Evolutionary conservation across 1,140 invertebrate genomes (phyloP).

Genomic region (Drosophila mojavensis): DNA sequence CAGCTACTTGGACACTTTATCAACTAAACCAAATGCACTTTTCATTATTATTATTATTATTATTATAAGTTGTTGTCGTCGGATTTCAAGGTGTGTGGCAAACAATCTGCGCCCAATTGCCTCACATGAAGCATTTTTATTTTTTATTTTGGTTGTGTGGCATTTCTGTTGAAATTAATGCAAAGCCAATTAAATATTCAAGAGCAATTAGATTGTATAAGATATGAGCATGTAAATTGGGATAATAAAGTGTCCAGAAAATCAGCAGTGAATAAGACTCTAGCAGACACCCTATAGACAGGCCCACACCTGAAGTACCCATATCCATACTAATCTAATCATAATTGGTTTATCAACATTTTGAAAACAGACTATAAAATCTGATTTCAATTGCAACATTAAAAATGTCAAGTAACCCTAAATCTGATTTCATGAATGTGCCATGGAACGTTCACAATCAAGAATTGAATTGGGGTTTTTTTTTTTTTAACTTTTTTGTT

Average conservation of each 20-base stretch:
- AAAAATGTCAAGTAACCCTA: too few relatives aligned
- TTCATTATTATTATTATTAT: conserved; percentile 21
- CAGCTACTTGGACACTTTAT: conserved; percentile 79
- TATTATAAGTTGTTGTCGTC: background rate
- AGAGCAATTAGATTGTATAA: conserved; percentile 13
- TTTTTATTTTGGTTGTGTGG: background rate
- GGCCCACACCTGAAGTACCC: too few relatives aligned
- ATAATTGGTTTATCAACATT: too few relatives aligned
- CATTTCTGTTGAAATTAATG: conserved; percentile 23
- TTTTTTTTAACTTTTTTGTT: too few relatives aligned
- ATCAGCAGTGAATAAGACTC: background rate
- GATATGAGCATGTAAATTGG: conserved; percentile 25
- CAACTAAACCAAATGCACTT: conserved; percentile 44
- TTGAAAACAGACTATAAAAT: too few relatives aligned
- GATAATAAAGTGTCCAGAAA: conserved; percentile 1
- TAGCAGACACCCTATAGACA: background rate
- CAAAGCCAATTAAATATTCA: conserved; percentile 18
- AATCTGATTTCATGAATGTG: too few relatives aligned
- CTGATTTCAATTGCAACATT: too few relatives aligned
- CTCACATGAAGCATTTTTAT: conserved; percentile 21
- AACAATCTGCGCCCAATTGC: conserved; percentile 26
- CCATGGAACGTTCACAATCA: too few relatives aligned
- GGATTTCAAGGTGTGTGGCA: conserved; percentile 72
- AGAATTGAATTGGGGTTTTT: too few relatives aligned
- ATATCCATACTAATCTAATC: too few relatives aligned